These are phyloP conservation scores for Zhuqinia jingwanae DNA, from an alignment of 2,888 invertebrate genomes.

Conservation along the genomic window DNA sequence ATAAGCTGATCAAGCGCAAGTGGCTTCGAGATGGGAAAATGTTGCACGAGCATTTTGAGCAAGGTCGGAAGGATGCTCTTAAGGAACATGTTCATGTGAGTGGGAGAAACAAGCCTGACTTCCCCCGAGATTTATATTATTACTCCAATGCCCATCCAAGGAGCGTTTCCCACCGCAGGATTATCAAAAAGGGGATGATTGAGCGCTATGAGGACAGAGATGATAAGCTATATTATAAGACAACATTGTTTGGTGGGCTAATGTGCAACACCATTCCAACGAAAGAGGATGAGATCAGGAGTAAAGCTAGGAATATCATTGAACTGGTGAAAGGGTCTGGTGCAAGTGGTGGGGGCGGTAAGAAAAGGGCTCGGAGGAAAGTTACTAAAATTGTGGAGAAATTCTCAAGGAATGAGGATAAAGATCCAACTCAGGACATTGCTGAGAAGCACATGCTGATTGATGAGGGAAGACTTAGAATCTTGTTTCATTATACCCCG, in stretches of 20 bases:
- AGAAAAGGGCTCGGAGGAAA: slow-evolving; percentile 70
- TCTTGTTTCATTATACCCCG: slow-evolving; percentile 76
- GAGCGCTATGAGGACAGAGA: slow-evolving; percentile 77
- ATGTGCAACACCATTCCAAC: slow-evolving; percentile 74
- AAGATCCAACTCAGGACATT: slow-evolving; percentile 72
- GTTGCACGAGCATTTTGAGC: slow-evolving; percentile 84
- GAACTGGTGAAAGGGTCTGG: slow-evolving; percentile 73
- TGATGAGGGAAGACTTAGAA: slow-evolving; percentile 72
- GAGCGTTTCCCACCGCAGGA: slow-evolving; percentile 71
- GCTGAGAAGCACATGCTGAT: slow-evolving; percentile 77
- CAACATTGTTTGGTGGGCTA: slow-evolving; percentile 74
- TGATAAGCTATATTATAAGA: slow-evolving; percentile 75
- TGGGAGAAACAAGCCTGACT: slow-evolving; percentile 75
- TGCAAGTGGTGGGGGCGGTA: slow-evolving; percentile 58
- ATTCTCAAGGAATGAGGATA: slow-evolving; percentile 69
- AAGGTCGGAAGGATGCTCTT: slow-evolving; percentile 87
- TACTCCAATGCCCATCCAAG: slow-evolving; percentile 76
- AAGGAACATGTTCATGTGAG: slow-evolving; percentile 80
- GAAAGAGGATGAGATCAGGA: slow-evolving; percentile 65
- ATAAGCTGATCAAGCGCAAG: slow-evolving; percentile 84
- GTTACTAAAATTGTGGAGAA: slow-evolving; percentile 77
- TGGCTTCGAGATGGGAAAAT: slow-evolving; percentile 83
- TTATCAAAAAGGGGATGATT: slow-evolving; percentile 75
- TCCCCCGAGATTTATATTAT: slow-evolving; percentile 76
- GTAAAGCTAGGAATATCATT: slow-evolving; percentile 70